Evolutionary conservation across 2,113 vertebrate species (phyloP), one percentile per base, ranked within the genome.

Genomic region (Zeus faber): DNA sequence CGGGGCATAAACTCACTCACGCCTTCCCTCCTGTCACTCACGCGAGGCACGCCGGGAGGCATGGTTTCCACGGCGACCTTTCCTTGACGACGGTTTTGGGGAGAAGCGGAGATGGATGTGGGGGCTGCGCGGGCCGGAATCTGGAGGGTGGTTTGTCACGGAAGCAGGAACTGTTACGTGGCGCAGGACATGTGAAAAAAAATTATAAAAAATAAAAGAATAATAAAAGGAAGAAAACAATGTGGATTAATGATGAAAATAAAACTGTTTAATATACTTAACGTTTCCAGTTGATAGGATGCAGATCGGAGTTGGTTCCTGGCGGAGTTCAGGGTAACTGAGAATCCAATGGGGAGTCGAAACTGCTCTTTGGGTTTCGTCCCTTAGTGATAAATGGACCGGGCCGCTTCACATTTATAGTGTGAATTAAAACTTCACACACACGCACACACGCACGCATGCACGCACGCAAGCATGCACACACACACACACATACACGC

Each of bases 401-500:
- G 74, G 69, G 73, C 70, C 50, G 67, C 77, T 70, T 84, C 77
- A 72, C 79, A 73, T 66, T 56, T 74, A 76, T 25, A 69, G 79
- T 84, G 80, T 82, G 79, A 86, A 86, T 84, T 84, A 70, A 80
- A 82, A 86, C 78, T 82, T 86, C 77, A 81, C 84, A 76, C 71
- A 70, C 68, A n/a, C n/a, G n/a, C n/a, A n/a, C n/a, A n/a, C n/a
- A n/a, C n/a, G n/a, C n/a, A n/a, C n/a, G n/a, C n/a, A n/a, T n/a
- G n/a, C n/a, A n/a, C n/a, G n/a, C n/a, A n/a, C n/a, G n/a, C n/a
- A n/a, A n/a, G n/a, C n/a, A n/a, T n/a, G n/a, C n/a, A n/a, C n/a
- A n/a, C n/a, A n/a, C n/a, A n/a, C n/a, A n/a, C n/a, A n/a, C n/a
- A n/a, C n/a, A n/a, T n/a, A n/a, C n/a, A n/a, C 9, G 8, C 31